Evolutionary conservation across 2,797 vertebrate genomes (phyloP).

Genomic region (Gymnodraco acuticeps): DNA sequence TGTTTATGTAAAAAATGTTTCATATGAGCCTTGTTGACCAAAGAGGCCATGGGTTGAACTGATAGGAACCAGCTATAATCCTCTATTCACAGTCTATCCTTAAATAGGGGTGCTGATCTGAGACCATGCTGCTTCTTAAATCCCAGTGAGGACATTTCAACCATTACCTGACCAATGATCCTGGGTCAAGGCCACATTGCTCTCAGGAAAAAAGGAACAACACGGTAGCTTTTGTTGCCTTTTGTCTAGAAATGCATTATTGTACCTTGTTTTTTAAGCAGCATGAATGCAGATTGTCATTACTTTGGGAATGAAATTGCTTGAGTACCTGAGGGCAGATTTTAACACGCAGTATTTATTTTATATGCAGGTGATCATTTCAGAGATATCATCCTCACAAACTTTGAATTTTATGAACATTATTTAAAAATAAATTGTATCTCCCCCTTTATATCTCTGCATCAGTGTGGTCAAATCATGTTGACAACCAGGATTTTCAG

Average conservation of each 20-base stretch:
- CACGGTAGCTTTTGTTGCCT: conserved; percentile 59
- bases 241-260: conserved; percentile 44
- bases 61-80: conserved; percentile 58
- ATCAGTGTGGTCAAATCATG: not conserved
- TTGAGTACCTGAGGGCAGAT: conserved; percentile 1
- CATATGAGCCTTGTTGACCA: conserved; percentile 62
- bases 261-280: conserved; percentile 17
- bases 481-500: not conserved
- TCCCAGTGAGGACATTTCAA: conserved; percentile 32
- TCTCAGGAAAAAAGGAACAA: conserved; percentile 57
- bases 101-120: conserved; percentile 54
- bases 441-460: conserved; percentile 15
- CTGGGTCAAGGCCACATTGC: conserved; percentile 46
- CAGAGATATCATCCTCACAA: not conserved
- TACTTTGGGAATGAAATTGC: not conserved
- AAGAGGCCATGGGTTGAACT: conserved; percentile 43
- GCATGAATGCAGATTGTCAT: conserved; percentile 18
- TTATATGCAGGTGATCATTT: conserved; percentile 1
- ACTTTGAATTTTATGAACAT: not conserved
- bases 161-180: conserved; percentile 22
- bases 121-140: conserved; percentile 45
- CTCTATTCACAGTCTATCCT: conserved; percentile 45
- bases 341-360: conserved; percentile 3
- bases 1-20: conserved; percentile 40
- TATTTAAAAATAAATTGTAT: not conserved